Evolutionary conservation across 2,113 vertebrate species (phyloP).

Genomic region (Australoheros scitulus): DNA sequence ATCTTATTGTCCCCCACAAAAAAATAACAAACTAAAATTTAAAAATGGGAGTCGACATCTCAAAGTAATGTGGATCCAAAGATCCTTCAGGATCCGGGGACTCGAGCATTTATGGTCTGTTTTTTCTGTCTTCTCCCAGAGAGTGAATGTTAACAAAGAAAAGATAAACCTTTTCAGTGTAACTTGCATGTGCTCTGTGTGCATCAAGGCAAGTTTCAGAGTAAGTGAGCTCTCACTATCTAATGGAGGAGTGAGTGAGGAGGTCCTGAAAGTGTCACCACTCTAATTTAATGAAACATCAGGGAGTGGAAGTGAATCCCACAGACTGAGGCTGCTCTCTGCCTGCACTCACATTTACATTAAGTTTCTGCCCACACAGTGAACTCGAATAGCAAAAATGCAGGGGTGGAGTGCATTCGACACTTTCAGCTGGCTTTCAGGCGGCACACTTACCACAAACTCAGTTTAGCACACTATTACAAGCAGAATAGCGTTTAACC

Average conservation of each 20-base stretch:
- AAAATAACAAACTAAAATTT: no score
- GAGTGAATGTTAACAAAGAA: neutral
- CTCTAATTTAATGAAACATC: neutral
- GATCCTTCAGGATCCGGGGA: neutral
- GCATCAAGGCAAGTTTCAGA: rapidly evolving
- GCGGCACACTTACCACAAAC: neutral
- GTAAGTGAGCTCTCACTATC: rapidly evolving
- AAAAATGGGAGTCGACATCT: no score
- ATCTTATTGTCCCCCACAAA: no score
- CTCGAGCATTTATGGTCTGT: neutral
- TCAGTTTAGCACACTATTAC: neutral
- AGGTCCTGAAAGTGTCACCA: neutral
- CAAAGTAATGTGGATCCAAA: neutral
- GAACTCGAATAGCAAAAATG: neutral
- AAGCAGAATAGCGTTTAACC: neutral
- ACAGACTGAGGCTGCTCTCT: neutral
- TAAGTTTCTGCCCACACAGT: neutral
- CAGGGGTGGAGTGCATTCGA: neutral
- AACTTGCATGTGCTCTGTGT: neutral
- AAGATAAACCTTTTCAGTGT: neutral
- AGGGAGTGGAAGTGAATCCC: neutral
- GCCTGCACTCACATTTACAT: neutral
- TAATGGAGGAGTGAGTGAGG: neutral
- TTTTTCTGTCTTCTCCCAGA: neutral
- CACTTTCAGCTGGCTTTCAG: neutral